Evolutionary conservation across 2,888 invertebrate species (phyloP), one percentile per base, ranked within the genome.

Genomic region (Kuschelorhynchus macadamiae): DNA sequence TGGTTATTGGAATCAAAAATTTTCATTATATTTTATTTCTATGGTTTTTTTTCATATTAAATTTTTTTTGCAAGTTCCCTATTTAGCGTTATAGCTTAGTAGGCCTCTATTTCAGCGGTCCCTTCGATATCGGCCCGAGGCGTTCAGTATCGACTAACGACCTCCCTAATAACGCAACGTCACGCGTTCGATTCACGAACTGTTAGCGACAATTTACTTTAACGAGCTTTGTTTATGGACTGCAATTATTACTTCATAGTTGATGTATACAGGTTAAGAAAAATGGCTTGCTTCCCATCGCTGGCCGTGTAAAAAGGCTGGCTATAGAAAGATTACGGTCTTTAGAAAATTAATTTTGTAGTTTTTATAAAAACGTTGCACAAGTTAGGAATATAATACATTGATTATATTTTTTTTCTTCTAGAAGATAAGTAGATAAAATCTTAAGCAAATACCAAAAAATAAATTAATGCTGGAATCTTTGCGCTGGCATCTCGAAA

Each of bases 181-280:
- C 80, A 81, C 80, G 81, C 77, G 78, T 74, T 72, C 76, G 79
- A 80, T 80, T 77, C 81, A 80, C 80, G 81, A 80, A 79, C 80
- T 79, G 80, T 80, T 80, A 81, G 79, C 77, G 79, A 81, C 79
- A 80, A 79, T 81, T 80, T 76, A 79, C 77, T 75, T 77, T 81
- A 81, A 80, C 81, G 79, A 81, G 79, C 77, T 72, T 77, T 78
- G 79, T 80, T 80, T 80, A 80, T 80, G 76, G 73, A 71, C 72
- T 74, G 76, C 80, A 79, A 80, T 80, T 79, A 80, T 79, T 72
- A 73, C 71, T 75, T 76, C 77, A 78, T 78, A 75, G 62, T 62
- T 52, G 50, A 44, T 52, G 52, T 76, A 76, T 71, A 74, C 46
- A 32, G 46, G 56, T 57, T 46, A 33, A 33, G 56, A 46, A 57